Evolutionary conservation across 2,797 vertebrate genomes (phyloP).

Genomic region (Gallinago stenura): DNA sequence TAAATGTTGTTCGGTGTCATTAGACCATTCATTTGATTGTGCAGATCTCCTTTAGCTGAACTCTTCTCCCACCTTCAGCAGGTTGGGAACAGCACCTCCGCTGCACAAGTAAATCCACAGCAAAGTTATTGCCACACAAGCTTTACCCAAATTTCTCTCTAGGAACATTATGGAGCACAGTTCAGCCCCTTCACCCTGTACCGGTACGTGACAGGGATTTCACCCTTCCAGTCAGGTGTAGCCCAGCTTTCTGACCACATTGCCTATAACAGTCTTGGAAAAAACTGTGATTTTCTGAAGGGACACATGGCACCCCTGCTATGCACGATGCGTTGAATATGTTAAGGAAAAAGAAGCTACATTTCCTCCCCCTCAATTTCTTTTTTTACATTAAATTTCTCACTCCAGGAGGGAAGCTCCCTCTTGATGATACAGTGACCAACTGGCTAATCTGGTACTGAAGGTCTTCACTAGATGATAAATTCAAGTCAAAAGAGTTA

Average conservation of each 20-base stretch:
- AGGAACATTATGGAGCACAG: neutral
- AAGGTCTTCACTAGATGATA: neutral
- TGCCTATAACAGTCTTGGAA: neutral
- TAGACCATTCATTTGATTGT: constrained; percentile 50
- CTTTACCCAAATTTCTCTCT: neutral
- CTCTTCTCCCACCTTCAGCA: constrained; percentile 21
- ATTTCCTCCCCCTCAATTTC: neutral
- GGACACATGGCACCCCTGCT: neutral
- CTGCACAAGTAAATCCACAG: neutral
- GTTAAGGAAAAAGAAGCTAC: neutral
- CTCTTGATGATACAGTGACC: neutral
- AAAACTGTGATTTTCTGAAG: neutral
- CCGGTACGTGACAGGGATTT: neutral
- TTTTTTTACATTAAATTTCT: neutral
- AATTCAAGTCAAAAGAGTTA: neutral
- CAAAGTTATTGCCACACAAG: neutral
- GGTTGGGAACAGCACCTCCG: neutral
- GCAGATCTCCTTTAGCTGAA: constrained; percentile 48
- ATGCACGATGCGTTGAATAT: neutral
- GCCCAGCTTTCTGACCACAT: neutral
- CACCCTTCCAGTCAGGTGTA: neutral
- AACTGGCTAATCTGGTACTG: neutral
- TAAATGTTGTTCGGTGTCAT: constrained; percentile 40
- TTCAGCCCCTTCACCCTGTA: neutral
- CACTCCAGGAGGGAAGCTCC: neutral